Conservation (phyloP, 2,113 vertebrate genomes). For the Myrmecophaga tridactyla region DNA sequence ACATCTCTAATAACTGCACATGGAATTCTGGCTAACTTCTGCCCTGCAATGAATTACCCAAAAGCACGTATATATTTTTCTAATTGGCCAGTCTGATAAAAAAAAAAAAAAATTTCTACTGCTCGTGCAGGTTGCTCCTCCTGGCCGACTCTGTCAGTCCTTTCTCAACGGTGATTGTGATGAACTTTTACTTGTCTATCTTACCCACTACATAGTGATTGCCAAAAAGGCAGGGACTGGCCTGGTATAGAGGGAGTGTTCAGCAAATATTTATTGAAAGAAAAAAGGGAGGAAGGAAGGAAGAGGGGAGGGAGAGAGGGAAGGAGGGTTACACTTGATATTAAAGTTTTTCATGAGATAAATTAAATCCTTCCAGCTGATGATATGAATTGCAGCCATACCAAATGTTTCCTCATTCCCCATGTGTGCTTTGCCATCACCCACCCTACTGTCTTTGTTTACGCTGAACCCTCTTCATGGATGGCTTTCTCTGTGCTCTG, state of each 20-base stretch:
- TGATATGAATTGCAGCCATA: neutral
- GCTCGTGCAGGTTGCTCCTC: neutral
- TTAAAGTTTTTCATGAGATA: neutral
- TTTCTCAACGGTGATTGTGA: neutral
- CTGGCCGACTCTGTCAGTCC: neutral
- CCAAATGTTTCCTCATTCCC: neutral
- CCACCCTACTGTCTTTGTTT: neutral
- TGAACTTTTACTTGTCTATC: neutral
- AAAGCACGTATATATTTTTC: neutral
- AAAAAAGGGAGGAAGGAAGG: neutral
- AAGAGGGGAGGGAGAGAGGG: too few species aligned
- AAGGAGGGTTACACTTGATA: neutral
- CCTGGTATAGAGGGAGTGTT: neutral
- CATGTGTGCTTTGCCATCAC: neutral
- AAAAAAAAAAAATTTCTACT: neutral
- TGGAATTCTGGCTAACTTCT: neutral
- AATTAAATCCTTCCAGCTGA: neutral
- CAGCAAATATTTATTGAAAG: neutral
- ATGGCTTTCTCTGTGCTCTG: neutral
- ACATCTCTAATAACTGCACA: neutral
- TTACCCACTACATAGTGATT: neutral
- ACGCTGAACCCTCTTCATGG: neutral
- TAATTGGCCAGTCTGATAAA: neutral
- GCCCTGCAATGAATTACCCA: neutral
- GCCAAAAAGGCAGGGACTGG: neutral